phyloP scores from a whole-genome alignment of 2,113 vertebrate species.

The Solea solea region DNA sequence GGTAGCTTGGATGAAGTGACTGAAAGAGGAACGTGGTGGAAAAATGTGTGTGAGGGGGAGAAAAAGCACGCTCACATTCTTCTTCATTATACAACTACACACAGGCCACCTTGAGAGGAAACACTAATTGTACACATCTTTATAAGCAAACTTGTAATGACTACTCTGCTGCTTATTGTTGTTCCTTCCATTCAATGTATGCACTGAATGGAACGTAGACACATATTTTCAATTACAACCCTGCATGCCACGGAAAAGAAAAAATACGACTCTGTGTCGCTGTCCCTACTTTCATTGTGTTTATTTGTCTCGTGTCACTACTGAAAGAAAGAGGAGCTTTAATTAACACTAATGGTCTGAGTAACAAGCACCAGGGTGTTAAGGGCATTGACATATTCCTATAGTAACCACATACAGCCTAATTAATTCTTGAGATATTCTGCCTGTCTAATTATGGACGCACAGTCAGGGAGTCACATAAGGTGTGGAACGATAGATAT shows the following conservation, averaged over 20 bases:
- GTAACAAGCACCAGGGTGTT: slow-evolving; percentile 60
- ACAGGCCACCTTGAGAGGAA: slow-evolving; percentile 23
- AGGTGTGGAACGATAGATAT: slow-evolving; percentile 14
- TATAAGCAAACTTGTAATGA: slow-evolving; percentile 22
- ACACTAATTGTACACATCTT: slow-evolving; percentile 28
- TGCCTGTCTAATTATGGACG: no score
- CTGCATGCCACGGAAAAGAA: slow-evolving; percentile 2
- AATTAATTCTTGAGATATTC: slow-evolving; percentile 3
- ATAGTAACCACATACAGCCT: slow-evolving; percentile 27
- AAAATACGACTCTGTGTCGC: slow-evolving; percentile 33
- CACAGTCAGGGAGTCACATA: no score
- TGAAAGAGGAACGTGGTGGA: slow-evolving; percentile 41
- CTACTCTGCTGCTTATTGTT: slow-evolving; percentile 1
- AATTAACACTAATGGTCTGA: slow-evolving; percentile 66
- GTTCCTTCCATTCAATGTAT: slow-evolving; percentile 12
- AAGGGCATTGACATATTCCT: slow-evolving; percentile 64
- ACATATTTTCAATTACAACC: slow-evolving; percentile 20
- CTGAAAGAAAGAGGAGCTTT: slow-evolving; percentile 41
- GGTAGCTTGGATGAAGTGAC: slow-evolving; percentile 43
- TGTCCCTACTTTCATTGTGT: slow-evolving; percentile 35
- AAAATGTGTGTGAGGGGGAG: slow-evolving; percentile 13
- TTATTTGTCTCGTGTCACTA: slow-evolving; percentile 58
- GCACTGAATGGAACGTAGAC: slow-evolving; percentile 8
- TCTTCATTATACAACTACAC: slow-evolving; percentile 19
- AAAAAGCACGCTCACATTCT: slow-evolving; percentile 21